Base-by-base conservation (phyloP, 2,797 vertebrate genomes). In the Coluber constrictor region DNA sequence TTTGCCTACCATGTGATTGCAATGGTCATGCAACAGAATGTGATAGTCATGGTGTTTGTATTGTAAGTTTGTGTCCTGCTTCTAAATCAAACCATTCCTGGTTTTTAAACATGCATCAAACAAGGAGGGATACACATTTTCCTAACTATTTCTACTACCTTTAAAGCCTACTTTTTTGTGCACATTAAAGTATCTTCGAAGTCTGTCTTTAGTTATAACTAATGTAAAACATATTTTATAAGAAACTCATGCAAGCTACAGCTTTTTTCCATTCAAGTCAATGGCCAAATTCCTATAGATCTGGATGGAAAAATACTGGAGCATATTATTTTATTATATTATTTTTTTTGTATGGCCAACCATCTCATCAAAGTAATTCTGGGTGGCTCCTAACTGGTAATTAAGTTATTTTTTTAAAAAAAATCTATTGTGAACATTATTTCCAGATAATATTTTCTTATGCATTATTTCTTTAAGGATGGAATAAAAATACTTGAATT, bases 1-100 rank as follows among this genome's bases (percentile, higher is more conserved):
- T 98, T 94, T 99, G 99, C 91, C 96, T 99, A 57, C 98, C 98
- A 92, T 99, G 99, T 93, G 98, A 98, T 79, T 99, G 99, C 95
- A 98, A 98, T 0, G 97, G 98, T 88, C 99, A 99, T 15, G 98
- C 98, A 16, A 59, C 94, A 0, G 97, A 98, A 90, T 99, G 99
- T 86, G 98, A 99, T 92, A 94, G 96, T 92, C 96, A 97, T 0
- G 99, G 99, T 29, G 93, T 98, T 74, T 99, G 99, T 96, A 93
- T 97, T 97, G 99, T 99, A 97, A 98, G 99, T 98, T 87, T 89
- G 93, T n/a, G 60, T 79, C 15, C 11, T 63, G 8, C 57, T 83
- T 15, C 56, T 6, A 47, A 79, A 79, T 79, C 32, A 79, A 23
- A 43, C 43, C 74, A 47, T 43, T 79, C 32, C 37, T 83, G 37